phyloP scores from a whole-genome alignment of 2,888 invertebrate species.

The Andrena trimmerana region DNA sequence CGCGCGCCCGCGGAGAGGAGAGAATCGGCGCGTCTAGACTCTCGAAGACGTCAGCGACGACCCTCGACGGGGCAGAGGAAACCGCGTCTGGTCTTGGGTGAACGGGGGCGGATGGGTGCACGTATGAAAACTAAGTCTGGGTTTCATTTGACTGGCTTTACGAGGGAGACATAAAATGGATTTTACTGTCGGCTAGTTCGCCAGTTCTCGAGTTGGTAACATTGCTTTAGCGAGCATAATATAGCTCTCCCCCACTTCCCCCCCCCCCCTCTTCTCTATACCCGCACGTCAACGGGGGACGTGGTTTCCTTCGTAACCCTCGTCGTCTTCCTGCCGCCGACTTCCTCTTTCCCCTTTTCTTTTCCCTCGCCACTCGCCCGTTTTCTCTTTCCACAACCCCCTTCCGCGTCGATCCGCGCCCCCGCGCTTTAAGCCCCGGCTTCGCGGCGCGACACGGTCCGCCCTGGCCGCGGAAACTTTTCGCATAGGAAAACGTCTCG shows the following conservation, averaged over 20 bases:
- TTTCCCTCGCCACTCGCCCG: slow-evolving; percentile 17
- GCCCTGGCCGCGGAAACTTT: slow-evolving; percentile 71
- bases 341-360: slow-evolving; percentile 34
- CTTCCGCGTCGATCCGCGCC: slow-evolving; percentile 48
- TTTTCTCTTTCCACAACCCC: slow-evolving; percentile 8
- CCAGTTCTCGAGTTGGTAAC: slow-evolving; percentile 84
- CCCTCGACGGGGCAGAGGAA: slow-evolving; percentile 45
- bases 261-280: slow-evolving; percentile 4
- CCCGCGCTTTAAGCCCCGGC: slow-evolving; percentile 53
- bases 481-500: slow-evolving; percentile 74
- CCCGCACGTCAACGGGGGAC: neutral
- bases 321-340: slow-evolving; percentile 10
- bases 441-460: slow-evolving; percentile 44
- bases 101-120: slow-evolving; percentile 72
- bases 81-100: slow-evolving; percentile 56
- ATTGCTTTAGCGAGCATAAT: slow-evolving; percentile 81
- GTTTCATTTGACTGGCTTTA: slow-evolving; percentile 85
- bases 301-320: slow-evolving; percentile 9
- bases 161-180: slow-evolving; percentile 84
- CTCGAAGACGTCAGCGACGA: slow-evolving; percentile 61
- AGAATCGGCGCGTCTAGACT: slow-evolving; percentile 60
- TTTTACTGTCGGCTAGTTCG: slow-evolving; percentile 84
- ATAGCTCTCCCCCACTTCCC: slow-evolving; percentile 61
- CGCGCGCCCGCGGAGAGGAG: slow-evolving; percentile 11
- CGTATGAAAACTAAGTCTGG: slow-evolving; percentile 84